Conservation (phyloP, 2,113 vertebrate genomes). For the Cephalophus harveyi region DNA sequence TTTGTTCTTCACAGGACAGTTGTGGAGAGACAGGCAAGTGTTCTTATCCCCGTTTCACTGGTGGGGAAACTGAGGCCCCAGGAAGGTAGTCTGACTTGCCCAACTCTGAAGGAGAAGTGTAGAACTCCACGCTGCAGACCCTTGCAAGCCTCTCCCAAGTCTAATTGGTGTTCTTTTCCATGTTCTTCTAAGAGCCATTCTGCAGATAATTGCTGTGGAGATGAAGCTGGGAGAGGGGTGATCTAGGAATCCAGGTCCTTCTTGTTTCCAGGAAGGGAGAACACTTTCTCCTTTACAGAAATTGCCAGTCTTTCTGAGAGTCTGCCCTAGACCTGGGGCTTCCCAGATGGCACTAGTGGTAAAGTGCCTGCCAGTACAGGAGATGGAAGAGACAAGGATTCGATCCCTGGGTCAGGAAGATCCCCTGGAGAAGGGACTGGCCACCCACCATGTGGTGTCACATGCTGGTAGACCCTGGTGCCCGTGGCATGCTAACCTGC, state of each 20-base stretch:
- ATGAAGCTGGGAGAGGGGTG: fast-evolving
- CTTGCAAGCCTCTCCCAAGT: neutral
- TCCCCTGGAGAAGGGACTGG: neutral
- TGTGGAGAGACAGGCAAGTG: neutral
- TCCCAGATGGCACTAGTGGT: neutral
- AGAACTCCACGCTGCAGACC: neutral
- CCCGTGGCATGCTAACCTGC: fast-evolving
- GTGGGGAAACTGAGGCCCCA: neutral
- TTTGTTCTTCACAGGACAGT: neutral
- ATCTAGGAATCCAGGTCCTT: neutral
- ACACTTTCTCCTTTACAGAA: neutral
- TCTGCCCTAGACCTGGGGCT: neutral
- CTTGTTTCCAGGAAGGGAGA: neutral
- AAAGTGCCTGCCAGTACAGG: neutral
- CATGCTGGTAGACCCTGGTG: neutral
- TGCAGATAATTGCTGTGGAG: neutral
- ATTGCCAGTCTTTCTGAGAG: neutral
- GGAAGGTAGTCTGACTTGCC: neutral
- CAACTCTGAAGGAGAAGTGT: neutral
- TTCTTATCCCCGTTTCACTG: neutral
- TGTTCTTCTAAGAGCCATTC: neutral
- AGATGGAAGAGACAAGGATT: neutral
- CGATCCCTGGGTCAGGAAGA: neutral
- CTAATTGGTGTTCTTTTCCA: fast-evolving
- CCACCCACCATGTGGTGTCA: neutral